These are phyloP conservation scores for Arrhopalites spinosus DNA, from an alignment of 2,888 invertebrate species.

Conservation along the genomic window DNA sequence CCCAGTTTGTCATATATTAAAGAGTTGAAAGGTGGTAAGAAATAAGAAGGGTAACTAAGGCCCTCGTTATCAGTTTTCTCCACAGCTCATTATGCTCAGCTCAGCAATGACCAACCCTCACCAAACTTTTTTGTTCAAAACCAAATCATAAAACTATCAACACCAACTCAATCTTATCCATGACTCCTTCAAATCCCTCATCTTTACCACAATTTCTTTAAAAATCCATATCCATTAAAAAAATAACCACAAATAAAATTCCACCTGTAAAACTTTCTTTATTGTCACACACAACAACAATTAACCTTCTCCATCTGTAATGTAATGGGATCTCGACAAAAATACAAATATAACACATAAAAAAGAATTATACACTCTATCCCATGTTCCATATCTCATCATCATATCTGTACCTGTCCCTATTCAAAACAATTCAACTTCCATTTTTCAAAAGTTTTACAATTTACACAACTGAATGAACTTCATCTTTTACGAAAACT, in stretches of 20 bases:
- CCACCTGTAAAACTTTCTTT: too few relatives aligned
- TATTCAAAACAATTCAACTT: not conserved
- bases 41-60: constrained; percentile 17
- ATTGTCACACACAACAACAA: too few relatives aligned
- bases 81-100: constrained; percentile 40
- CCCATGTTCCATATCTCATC: not conserved
- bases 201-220: too few relatives aligned
- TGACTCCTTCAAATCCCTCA: too few relatives aligned
- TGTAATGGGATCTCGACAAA: too few relatives aligned
- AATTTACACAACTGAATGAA: not conserved
- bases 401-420: not conserved
- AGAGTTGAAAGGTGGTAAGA: constrained; percentile 30
- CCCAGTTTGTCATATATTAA: constrained; percentile 46
- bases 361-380: too few relatives aligned
- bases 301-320: too few relatives aligned
- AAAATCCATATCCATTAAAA: too few relatives aligned
- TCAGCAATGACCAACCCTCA: constrained; percentile 41
- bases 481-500: not conserved
- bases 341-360: too few relatives aligned
- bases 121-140: constrained; percentile 37
- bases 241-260: too few relatives aligned
- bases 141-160: constrained; percentile 45
- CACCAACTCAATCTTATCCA: constrained; percentile 30
- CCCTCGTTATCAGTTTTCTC: constrained; percentile 39
- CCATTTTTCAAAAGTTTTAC: too few relatives aligned